phyloP scores from a whole-genome alignment of 2,888 invertebrate genomes.

The Drosophila maculinotata region DNA sequence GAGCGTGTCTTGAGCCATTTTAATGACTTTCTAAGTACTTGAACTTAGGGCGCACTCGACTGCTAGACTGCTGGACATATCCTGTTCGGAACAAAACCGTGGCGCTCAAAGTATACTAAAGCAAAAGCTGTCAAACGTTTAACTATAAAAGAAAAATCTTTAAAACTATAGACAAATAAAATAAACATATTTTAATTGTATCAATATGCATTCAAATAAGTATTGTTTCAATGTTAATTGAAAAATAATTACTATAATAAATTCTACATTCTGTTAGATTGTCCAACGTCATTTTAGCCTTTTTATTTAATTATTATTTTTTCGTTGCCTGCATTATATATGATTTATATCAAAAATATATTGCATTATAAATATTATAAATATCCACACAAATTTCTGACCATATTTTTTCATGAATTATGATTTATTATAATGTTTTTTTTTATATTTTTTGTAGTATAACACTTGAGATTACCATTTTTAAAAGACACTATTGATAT shows the following conservation, averaged over 20 bases:
- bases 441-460: conserved; percentile 1
- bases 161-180: not conserved
- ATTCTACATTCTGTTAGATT: not conserved
- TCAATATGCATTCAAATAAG: no score
- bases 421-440: not conserved
- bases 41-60: conserved; percentile 14
- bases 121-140: not conserved
- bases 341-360: no score
- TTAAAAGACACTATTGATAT: no score
- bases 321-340: not conserved
- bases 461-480: no score
- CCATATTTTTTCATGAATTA: not conserved
- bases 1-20: conserved; percentile 49
- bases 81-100: conserved; percentile 31
- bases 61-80: conserved; percentile 26
- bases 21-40: conserved; percentile 41
- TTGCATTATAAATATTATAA: no score
- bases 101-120: no score
- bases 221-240: no score
- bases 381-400: no score
- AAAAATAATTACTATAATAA: no score
- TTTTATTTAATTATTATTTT: not conserved
- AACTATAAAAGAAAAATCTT: not conserved
- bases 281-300: not conserved
- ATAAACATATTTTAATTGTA: no score